Conservation (phyloP, 2,888 invertebrate genomes). For the Autographa gamma region DNA sequence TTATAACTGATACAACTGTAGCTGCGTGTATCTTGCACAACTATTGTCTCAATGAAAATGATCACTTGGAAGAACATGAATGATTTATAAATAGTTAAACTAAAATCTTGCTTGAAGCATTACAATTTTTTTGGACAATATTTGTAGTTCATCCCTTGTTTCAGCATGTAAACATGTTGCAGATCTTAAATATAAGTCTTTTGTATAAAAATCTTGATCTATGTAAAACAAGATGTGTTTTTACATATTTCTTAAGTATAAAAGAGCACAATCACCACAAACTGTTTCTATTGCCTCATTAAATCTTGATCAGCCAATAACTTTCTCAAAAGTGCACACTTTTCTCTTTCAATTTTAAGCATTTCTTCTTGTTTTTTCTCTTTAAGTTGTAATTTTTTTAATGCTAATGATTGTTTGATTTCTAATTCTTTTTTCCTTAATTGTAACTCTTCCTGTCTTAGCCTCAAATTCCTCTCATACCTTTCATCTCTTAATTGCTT, state of each 20-base stretch:
- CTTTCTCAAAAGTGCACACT: constrained; percentile 74
- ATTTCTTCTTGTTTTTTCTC: constrained; percentile 79
- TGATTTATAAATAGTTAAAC: constrained; percentile 14
- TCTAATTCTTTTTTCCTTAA: constrained; percentile 75
- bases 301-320: constrained; percentile 67
- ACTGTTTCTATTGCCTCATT: constrained; percentile 46
- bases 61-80: constrained; percentile 66
- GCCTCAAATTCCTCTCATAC: constrained; percentile 73
- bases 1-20: constrained; percentile 76
- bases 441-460: constrained; percentile 76
- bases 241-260: constrained; percentile 14
- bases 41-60: constrained; percentile 76
- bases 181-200: background rate
- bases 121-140: background rate
- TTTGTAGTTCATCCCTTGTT: background rate
- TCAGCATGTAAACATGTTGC: background rate
- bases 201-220: background rate
- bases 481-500: constrained; percentile 73
- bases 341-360: constrained; percentile 76
- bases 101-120: background rate
- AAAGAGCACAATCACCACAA: constrained; percentile 19
- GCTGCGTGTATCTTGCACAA: constrained; percentile 79
- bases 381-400: constrained; percentile 74
- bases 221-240: constrained; percentile 16
- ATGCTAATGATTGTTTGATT: constrained; percentile 76